Evolutionary conservation across 2,113 vertebrate species (phyloP).

Genomic region (Trachemys scripta): DNA sequence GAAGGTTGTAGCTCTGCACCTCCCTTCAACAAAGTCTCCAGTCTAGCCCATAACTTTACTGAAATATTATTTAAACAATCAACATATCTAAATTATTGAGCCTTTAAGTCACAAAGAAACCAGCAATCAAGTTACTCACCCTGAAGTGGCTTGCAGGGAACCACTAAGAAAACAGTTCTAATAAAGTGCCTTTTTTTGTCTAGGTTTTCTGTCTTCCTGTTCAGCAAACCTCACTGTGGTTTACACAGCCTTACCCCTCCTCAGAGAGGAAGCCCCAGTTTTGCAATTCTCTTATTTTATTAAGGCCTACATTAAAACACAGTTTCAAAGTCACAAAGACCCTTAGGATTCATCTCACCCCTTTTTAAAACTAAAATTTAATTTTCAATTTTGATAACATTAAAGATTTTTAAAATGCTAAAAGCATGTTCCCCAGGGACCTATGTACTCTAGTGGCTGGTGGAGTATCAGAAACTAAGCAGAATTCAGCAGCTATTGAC

Average conservation of each 20-base stretch:
- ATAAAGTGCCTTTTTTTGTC: neutral
- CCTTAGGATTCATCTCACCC: neutral
- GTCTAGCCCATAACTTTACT: neutral
- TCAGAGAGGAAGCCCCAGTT: neutral
- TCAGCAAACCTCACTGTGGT: neutral
- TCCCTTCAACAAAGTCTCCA: neutral
- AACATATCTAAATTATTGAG: neutral
- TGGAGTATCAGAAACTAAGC: neutral
- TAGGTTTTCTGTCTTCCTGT: neutral
- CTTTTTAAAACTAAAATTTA: neutral
- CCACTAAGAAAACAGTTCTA: neutral
- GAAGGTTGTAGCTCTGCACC: neutral
- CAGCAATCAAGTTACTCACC: neutral
- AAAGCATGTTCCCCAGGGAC: neutral
- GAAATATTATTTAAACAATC: neutral
- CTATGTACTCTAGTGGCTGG: fast-evolving
- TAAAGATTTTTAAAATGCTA: neutral
- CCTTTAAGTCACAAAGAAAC: neutral
- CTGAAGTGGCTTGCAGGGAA: neutral
- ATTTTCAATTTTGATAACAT: neutral
- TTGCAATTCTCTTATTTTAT: neutral
- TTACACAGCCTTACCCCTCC: neutral
- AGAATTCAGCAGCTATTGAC: neutral
- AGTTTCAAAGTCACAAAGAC: neutral
- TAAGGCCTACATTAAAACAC: neutral